These are phyloP conservation scores for Lasioglossum vierecki DNA, from an alignment of 2,888 invertebrate species.

Conservation along the genomic window DNA sequence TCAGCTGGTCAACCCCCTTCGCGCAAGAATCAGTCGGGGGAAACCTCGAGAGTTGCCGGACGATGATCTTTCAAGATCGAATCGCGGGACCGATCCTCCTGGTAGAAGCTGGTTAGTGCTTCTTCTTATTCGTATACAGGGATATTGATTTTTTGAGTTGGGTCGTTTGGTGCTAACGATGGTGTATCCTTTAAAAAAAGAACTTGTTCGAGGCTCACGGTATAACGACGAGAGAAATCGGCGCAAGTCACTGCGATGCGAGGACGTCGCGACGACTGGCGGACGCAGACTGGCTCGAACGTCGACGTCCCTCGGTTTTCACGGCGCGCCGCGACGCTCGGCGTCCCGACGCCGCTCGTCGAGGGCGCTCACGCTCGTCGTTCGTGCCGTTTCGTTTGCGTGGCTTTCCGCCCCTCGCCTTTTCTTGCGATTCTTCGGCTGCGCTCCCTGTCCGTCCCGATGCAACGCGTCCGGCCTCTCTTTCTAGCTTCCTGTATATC, in stretches of 20 bases:
- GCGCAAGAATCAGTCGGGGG: neutral
- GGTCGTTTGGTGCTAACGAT: neutral
- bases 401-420: slow-evolving; percentile 51
- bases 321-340: slow-evolving; percentile 68
- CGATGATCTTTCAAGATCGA: neutral
- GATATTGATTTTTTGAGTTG: neutral
- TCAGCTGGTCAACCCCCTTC: neutral
- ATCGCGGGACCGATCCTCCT: neutral
- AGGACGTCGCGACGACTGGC: slow-evolving; percentile 75
- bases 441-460: slow-evolving; percentile 12
- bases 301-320: slow-evolving; percentile 59
- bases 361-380: slow-evolving; percentile 60
- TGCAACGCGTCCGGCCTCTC: slow-evolving; percentile 31
- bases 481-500: neutral
- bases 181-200: neutral
- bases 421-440: slow-evolving; percentile 59
- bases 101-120: neutral
- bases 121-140: neutral
- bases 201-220: neutral
- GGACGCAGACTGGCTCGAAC: slow-evolving; percentile 75
- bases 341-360: slow-evolving; percentile 64
- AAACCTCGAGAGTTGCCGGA: neutral
- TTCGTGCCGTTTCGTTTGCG: slow-evolving; percentile 36
- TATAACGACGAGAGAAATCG: slow-evolving; percentile 20
- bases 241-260: slow-evolving; percentile 47